Conservation (phyloP, 2,113 vertebrate species). For the Thymallus thymallus region DNA sequence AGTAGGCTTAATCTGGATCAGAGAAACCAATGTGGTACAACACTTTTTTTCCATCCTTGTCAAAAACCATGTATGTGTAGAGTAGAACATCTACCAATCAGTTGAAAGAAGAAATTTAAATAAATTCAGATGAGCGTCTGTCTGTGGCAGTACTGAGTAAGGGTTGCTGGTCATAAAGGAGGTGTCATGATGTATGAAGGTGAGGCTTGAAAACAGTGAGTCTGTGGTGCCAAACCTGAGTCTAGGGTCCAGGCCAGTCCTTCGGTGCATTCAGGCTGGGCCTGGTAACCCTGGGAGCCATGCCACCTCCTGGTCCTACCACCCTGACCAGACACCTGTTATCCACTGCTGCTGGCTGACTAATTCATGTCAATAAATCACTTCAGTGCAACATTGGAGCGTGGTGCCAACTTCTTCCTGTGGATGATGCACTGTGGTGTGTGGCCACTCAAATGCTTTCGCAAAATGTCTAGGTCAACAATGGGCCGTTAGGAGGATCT, state of each 20-base stretch:
- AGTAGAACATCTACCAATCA: not conserved
- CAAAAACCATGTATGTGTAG: not conserved
- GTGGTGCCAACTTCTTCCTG: not conserved
- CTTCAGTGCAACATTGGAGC: not conserved
- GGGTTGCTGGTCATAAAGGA: slow-evolving; percentile 43
- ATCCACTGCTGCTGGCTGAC: slow-evolving; percentile 26
- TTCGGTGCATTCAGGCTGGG: slow-evolving; percentile 91
- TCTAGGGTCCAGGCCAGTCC: slow-evolving; percentile 66
- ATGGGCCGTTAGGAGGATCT: not conserved
- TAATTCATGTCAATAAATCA: slow-evolving; percentile 64
- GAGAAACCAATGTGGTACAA: no score
- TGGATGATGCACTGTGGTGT: not conserved
- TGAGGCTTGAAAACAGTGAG: slow-evolving; percentile 82
- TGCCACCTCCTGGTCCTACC: slow-evolving; percentile 20
- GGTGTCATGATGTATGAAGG: slow-evolving; percentile 80
- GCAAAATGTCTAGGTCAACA: not conserved
- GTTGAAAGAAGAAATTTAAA: not conserved
- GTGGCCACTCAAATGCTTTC: no score
- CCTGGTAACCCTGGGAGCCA: slow-evolving; percentile 37
- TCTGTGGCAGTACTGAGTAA: not conserved
- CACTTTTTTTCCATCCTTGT: no score
- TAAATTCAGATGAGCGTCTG: no score
- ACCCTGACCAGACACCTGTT: slow-evolving; percentile 48
- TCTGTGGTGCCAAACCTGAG: slow-evolving; percentile 76
- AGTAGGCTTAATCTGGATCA: no score